Conservation (phyloP, 1,140 invertebrate genomes). For the Magallana gigas region DNA sequence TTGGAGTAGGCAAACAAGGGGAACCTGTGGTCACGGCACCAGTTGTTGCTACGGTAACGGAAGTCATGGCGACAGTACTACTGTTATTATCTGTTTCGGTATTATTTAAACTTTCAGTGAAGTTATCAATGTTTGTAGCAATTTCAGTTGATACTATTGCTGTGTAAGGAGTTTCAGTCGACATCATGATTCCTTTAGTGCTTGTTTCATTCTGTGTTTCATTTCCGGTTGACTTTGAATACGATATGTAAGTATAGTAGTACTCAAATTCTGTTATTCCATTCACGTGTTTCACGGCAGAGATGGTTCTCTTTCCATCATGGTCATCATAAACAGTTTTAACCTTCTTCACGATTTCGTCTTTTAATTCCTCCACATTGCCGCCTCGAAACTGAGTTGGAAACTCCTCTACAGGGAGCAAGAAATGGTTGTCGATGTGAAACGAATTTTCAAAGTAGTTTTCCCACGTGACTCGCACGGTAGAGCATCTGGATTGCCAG, state of each 20-base stretch:
- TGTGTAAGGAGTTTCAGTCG: background rate
- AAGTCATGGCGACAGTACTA: background rate
- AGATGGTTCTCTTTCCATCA: background rate
- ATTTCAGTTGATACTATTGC: background rate
- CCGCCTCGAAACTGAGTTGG: conserved; percentile 40
- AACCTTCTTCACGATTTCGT: background rate
- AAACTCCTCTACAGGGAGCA: conserved; percentile 52
- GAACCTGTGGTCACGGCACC: background rate
- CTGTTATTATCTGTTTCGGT: background rate
- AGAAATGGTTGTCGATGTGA: conserved; percentile 51
- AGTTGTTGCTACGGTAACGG: background rate
- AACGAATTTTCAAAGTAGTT: conserved; percentile 54
- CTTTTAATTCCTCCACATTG: background rate
- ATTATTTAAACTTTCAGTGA: background rate
- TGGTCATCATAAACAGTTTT: background rate
- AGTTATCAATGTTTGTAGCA: background rate
- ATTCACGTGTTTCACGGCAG: background rate
- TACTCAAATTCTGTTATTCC: conserved; percentile 23
- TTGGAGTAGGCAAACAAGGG: background rate
- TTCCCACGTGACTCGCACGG: conserved; percentile 44
- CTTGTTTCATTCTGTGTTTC: background rate
- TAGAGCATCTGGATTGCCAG: background rate
- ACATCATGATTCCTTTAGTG: background rate
- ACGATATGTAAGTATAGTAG: background rate
- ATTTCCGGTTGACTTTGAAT: background rate